A percentile compares a stretch with the other conserved stretches of the same genome.
phyloP scores from a whole-genome alignment of 2,113 vertebrate species.

The Ageneiosus marmoratus region DNA sequence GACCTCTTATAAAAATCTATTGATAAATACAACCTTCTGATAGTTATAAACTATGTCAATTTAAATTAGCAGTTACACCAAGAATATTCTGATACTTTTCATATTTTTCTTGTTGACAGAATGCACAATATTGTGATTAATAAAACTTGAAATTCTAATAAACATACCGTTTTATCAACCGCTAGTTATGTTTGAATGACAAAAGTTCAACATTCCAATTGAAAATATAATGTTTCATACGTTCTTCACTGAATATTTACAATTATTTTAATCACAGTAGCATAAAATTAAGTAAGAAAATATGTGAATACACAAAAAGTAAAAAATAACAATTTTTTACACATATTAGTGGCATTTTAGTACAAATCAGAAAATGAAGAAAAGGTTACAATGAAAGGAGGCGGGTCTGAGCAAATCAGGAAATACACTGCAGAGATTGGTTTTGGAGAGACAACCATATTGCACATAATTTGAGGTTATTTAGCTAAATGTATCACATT shows the following conservation, averaged over 20 bases:
- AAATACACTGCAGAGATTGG: conserved; percentile 89
- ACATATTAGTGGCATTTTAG: conserved; percentile 94
- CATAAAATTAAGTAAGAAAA: conserved; percentile 99
- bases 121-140: conserved; percentile 98
- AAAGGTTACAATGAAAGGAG: conserved; percentile 15
- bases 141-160: conserved; percentile 98
- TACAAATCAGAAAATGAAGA: conserved; percentile 87
- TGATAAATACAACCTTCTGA: conserved; percentile 99
- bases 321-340: conserved; percentile 93
- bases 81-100: conserved; percentile 85
- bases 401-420: conserved; percentile 3
- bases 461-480: conserved; percentile 99
- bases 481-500: conserved; percentile 99
- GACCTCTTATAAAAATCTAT: conserved; percentile 97
- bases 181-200: conserved; percentile 99
- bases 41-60: conserved; percentile 99
- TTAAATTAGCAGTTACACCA: conserved; percentile 97
- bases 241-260: conserved; percentile 99
- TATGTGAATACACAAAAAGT: conserved; percentile 98
- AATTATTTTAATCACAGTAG: conserved; percentile 99
- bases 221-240: conserved; percentile 99
- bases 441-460: conserved; percentile 95
- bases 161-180: conserved; percentile 97
- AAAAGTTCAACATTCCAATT: conserved; percentile 98
- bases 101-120: conserved; percentile 96